These are phyloP conservation scores for Idaea dimidiata DNA, from an alignment of 2,888 invertebrate species.

Conservation along the genomic window DNA sequence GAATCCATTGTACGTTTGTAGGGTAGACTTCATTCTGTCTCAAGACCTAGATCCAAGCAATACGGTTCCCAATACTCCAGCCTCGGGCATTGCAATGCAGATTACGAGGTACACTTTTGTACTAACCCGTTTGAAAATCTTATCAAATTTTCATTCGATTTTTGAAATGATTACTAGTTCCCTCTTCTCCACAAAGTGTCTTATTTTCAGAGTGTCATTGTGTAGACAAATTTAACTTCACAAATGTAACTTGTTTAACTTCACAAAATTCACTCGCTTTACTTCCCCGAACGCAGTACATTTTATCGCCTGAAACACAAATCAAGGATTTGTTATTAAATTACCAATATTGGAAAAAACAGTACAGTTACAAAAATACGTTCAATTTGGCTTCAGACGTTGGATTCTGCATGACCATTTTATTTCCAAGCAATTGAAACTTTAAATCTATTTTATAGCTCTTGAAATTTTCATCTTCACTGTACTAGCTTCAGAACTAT, in stretches of 20 bases:
- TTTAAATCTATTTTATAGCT: constrained; percentile 5
- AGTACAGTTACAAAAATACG: neutral
- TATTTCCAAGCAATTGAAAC: neutral
- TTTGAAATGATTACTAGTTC: neutral
- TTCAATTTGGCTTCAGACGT: neutral
- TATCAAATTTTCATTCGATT: neutral
- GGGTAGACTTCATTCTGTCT: constrained; percentile 30
- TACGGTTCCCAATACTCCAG: constrained; percentile 54
- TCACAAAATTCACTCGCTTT: no score
- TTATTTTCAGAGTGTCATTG: neutral
- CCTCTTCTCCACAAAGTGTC: neutral
- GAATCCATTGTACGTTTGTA: constrained; percentile 50
- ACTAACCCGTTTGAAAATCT: constrained; percentile 4
- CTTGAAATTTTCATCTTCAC: constrained; percentile 1
- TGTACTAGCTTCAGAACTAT: constrained; percentile 6
- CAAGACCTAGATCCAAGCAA: constrained; percentile 55
- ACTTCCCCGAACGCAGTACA: no score
- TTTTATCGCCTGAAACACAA: neutral
- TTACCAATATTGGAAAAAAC: neutral
- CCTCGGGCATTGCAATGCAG: constrained; percentile 55
- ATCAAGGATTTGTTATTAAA: neutral
- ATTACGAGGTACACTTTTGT: constrained; percentile 32
- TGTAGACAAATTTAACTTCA: neutral
- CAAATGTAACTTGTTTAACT: no score
- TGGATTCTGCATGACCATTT: neutral